Evolutionary conservation across 1,140 invertebrate genomes (phyloP), one percentile per base, ranked within the genome.

Genomic region (Phthorimaea operculella): DNA sequence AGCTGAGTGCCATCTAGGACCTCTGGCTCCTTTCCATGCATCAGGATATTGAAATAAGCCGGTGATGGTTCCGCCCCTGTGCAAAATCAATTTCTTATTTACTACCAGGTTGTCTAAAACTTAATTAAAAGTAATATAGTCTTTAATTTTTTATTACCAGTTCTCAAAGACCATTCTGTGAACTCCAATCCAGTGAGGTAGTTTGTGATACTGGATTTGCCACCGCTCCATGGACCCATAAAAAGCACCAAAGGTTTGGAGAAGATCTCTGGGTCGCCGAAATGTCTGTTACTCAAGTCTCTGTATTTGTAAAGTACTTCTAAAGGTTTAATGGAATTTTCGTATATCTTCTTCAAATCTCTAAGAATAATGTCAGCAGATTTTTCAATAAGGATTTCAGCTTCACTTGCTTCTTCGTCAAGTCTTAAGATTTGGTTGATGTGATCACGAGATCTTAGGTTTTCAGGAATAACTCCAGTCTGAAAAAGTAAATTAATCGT

Each of bases 141-240:
- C 42, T 55, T 18, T 51, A 28, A 4, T 53, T 57, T 7, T 55
- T 18, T 48, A 57, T 77, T 88, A 96, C 96, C 95, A 80, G 95
- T 95, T 86, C 93, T 90, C 62, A 97, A 83, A 51, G 95, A 91
- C 72, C 90, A 90, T 63, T 92, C 88, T 5, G 91, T 94, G 75
- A 93, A 94, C 80, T 98, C 94, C 60, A 93, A 92, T 57, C 95
- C 93, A 12, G 96, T 88, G 50, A 98, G 86, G 86, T 98, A 98
- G 84, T 98, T 98, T 51, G 98, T 91, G 60, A 98, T 95, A 9
- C 94, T 93, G 4, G 96, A 97, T 86, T 98, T 98, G 63, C 96
- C 96, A 60, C 95, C 95, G 70, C 94, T 96, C 95, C 96, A 98
- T 17, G 96, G 96, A 36, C 96, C 96, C 92, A 98, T 94, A 69